Evolutionary conservation across 2,888 invertebrate species (phyloP).

Genomic region (Agriotes lineatus): DNA sequence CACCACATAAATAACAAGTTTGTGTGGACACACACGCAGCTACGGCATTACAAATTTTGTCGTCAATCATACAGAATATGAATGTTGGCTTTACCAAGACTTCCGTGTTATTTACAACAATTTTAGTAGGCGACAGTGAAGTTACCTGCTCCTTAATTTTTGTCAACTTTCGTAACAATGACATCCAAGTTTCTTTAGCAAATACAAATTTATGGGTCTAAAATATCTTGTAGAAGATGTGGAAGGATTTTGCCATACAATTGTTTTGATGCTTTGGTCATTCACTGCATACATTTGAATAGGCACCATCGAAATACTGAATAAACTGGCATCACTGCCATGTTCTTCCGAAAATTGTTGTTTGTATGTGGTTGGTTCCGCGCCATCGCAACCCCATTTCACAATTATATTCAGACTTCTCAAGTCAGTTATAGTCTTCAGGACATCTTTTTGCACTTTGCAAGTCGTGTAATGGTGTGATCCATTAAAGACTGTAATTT

Average conservation of each 20-base stretch:
- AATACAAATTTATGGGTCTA: background rate
- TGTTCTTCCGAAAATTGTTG: too few relatives aligned
- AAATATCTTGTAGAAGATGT: background rate
- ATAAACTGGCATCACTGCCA: background rate
- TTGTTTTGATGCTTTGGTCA: background rate
- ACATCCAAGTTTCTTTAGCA: background rate
- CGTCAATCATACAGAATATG: slow-evolving; percentile 53
- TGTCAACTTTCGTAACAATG: too few relatives aligned
- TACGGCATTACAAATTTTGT: slow-evolving; percentile 50
- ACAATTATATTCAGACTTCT: background rate
- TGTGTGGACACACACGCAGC: slow-evolving; percentile 43
- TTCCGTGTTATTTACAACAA: too few relatives aligned
- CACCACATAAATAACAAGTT: slow-evolving; percentile 46
- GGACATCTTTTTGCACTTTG: too few relatives aligned
- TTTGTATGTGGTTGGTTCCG: too few relatives aligned
- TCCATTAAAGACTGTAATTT: background rate
- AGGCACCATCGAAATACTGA: background rate
- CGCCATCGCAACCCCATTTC: too few relatives aligned
- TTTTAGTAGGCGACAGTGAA: too few relatives aligned
- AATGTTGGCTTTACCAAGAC: background rate
- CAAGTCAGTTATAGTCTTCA: background rate
- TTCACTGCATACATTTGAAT: background rate
- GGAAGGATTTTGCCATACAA: background rate
- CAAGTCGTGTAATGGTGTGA: too few relatives aligned
- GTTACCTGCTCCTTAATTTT: too few relatives aligned